Conservation (phyloP, 2,888 invertebrate species). For the Orthosia gothica region DNA sequence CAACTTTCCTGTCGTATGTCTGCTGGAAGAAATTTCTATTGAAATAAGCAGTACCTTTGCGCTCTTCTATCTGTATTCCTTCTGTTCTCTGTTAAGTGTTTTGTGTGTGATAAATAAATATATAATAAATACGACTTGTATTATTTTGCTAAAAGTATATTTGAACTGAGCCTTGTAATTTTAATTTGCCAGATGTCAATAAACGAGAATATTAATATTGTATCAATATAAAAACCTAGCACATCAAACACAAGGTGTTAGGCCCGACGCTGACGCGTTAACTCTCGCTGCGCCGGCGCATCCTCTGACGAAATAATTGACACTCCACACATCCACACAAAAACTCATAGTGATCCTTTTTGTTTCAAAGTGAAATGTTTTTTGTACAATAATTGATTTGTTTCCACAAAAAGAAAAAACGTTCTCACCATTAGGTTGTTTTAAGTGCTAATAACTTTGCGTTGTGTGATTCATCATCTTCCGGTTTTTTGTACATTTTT, state of each 20-base stretch:
- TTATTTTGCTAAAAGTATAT: background rate
- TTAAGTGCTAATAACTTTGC: conserved; percentile 49
- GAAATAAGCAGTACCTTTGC: too few species aligned
- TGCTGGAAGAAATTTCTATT: too few species aligned
- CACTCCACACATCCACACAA: conserved; percentile 75
- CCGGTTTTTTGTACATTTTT: conserved; percentile 36
- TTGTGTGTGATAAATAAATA: too few species aligned
- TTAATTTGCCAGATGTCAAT: background rate
- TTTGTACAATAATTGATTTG: conserved; percentile 71
- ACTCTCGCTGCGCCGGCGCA: conserved; percentile 75
- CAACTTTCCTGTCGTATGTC: too few species aligned
- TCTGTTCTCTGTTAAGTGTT: too few species aligned
- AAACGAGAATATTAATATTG: conserved; percentile 9
- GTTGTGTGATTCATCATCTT: conserved; percentile 51
- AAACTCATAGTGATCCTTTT: conserved; percentile 73
- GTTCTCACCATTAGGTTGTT: conserved; percentile 72
- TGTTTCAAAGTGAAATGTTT: conserved; percentile 66
- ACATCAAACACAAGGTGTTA: conserved; percentile 58
- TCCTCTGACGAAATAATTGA: conserved; percentile 87
- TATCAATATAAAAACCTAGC: conserved; percentile 25
- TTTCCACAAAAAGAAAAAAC: conserved; percentile 73
- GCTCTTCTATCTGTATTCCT: too few species aligned
- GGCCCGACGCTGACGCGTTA: conserved; percentile 55
- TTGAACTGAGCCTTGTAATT: background rate
- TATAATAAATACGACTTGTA: too few species aligned